These are phyloP conservation scores for Psilopsiagon aurifrons DNA, from an alignment of 2,113 vertebrate species.

Conservation along the genomic window DNA sequence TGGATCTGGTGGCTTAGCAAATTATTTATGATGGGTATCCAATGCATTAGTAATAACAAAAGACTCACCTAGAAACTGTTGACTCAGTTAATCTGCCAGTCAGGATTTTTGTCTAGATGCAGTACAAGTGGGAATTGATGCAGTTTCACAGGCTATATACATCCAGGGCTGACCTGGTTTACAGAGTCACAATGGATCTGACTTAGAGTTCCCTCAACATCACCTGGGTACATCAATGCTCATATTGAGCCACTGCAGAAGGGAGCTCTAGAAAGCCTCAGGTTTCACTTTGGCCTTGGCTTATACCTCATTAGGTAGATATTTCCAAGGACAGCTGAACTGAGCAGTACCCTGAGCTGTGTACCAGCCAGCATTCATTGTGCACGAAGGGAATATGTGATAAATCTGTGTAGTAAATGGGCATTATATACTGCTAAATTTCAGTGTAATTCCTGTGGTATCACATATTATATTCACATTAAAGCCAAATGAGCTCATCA, in stretches of 20 bases:
- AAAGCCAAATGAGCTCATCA: slow-evolving; percentile 66
- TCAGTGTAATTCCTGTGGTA: slow-evolving; percentile 43
- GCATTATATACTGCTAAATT: slow-evolving; percentile 49
- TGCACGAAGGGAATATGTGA: not conserved
- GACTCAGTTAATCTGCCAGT: not conserved
- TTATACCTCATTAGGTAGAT: not conserved
- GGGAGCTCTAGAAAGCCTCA: not conserved
- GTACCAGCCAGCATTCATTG: not conserved
- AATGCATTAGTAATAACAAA: not conserved
- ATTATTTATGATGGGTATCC: not conserved
- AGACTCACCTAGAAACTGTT: not conserved
- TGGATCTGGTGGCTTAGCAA: not conserved
- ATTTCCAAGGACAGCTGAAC: not conserved
- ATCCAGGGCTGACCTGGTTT: not conserved
- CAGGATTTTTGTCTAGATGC: not conserved
- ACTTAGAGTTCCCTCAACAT: too few species aligned
- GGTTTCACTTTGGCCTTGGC: not conserved
- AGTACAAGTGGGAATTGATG: not conserved
- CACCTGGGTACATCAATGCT: accelerated
- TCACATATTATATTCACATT: slow-evolving; percentile 62
- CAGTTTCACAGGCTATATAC: not conserved
- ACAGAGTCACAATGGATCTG: not conserved
- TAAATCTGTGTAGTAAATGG: not conserved
- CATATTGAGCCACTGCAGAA: not conserved
- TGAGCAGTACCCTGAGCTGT: not conserved